Conservation (phyloP, 2,888 invertebrate genomes). For the Nebria salina region DNA sequence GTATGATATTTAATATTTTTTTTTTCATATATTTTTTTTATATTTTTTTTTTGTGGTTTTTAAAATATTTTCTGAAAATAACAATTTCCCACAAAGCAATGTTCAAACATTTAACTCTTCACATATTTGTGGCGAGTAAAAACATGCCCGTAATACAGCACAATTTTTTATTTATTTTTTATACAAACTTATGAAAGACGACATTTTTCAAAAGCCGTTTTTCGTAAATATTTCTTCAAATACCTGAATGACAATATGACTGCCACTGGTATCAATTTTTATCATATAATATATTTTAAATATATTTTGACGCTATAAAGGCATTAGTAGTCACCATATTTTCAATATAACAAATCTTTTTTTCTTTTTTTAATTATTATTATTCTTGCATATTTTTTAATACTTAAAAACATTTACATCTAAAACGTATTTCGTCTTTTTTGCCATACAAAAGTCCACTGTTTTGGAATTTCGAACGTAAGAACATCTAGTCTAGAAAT, state of each 20-base stretch:
- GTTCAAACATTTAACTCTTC: conserved; percentile 64
- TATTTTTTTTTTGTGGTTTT: conserved; percentile 61
- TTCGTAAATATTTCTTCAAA: conserved; percentile 51
- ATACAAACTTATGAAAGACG: conserved; percentile 47
- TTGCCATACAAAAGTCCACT: conserved; percentile 42
- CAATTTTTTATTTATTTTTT: conserved; percentile 32
- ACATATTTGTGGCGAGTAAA: conserved; percentile 55
- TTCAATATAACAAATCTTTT: conserved; percentile 56
- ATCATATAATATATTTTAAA: conserved; percentile 49
- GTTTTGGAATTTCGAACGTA: conserved; percentile 24
- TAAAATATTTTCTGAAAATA: conserved; percentile 66
- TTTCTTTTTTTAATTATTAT: neutral
- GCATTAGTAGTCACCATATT: conserved; percentile 64
- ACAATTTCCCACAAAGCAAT: conserved; percentile 67
- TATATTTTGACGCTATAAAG: conserved; percentile 63
- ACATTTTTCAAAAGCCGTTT: conserved; percentile 60
- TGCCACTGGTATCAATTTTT: conserved; percentile 40
- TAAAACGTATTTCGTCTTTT: conserved; percentile 39
- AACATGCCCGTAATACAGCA: conserved; percentile 55
- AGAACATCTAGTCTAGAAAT: conserved; percentile 27
- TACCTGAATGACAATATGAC: conserved; percentile 25
- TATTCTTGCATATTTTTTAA: conserved; percentile 18
- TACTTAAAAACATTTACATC: conserved; percentile 43
- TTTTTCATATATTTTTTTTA: conserved; percentile 54
- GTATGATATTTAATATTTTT: conserved; percentile 60